Conservation (phyloP, 2,113 vertebrate genomes). For the Microcebus jonahi region DNA sequence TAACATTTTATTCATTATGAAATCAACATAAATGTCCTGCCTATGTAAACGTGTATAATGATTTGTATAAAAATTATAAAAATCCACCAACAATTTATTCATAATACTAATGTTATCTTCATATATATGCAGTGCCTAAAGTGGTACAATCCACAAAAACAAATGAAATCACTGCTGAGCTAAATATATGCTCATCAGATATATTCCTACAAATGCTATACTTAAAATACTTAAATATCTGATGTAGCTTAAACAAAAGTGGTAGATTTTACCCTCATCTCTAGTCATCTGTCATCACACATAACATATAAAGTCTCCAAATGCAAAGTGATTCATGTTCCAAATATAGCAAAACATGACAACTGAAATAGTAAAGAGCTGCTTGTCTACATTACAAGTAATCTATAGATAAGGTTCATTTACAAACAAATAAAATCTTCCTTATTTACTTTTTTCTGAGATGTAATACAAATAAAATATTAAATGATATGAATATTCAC, state of each 20-base stretch:
- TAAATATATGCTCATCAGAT: background rate
- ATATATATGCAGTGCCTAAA: background rate
- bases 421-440: background rate
- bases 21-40: constrained; percentile 15
- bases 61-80: background rate
- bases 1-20: background rate
- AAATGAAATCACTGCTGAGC: background rate
- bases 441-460: constrained; percentile 35
- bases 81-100: background rate
- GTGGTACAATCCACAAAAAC: background rate
- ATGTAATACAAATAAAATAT: constrained; percentile 42
- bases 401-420: background rate
- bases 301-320: constrained; percentile 19
- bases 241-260: background rate
- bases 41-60: background rate
- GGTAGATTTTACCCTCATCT: background rate
- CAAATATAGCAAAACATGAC: background rate
- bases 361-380: background rate
- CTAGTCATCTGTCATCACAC: constrained; percentile 5
- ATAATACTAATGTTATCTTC: no score
- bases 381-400: background rate
- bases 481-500: background rate
- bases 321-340: background rate
- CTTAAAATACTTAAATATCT: background rate
- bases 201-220: background rate